Evolutionary conservation across 1,140 invertebrate species (phyloP).

Genomic region (Diorhabda elongata): DNA sequence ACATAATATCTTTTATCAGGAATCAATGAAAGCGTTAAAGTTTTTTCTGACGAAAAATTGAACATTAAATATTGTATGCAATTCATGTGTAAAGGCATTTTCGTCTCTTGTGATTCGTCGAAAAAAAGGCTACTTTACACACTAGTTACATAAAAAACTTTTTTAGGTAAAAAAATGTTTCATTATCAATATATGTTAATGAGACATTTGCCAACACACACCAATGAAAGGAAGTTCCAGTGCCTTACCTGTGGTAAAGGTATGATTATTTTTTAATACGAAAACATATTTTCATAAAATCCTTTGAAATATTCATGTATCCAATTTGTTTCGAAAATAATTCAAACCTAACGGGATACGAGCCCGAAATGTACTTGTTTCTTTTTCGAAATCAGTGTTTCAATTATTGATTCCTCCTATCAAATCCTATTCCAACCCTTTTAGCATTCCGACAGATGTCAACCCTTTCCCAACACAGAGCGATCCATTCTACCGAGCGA

Average conservation of each 20-base stretch:
- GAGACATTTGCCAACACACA: constrained; percentile 79
- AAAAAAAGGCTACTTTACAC: no score
- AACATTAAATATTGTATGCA: no score
- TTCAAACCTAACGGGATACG: neutral
- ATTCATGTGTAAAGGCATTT: no score
- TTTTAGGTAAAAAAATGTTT: constrained; percentile 63
- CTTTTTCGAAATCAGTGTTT: no score
- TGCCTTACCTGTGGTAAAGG: constrained; percentile 68
- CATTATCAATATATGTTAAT: constrained; percentile 71
- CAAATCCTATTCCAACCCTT: constrained; percentile 3
- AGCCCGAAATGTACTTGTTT: neutral
- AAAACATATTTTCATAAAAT: neutral
- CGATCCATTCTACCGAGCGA: constrained; percentile 67
- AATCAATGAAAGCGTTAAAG: no score
- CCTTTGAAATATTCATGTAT: neutral
- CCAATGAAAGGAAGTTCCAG: constrained; percentile 77
- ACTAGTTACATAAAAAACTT: neutral
- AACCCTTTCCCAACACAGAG: constrained; percentile 67
- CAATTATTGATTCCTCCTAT: neutral
- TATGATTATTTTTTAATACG: constrained; percentile 16
- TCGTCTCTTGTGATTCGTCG: no score
- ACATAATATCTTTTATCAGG: no score
- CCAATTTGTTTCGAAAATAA: neutral
- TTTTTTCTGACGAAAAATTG: no score
- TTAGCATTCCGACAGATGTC: constrained; percentile 71